phyloP scores from a whole-genome alignment of 2,888 invertebrate species.

The Drosophila austrosaltans region DNA sequence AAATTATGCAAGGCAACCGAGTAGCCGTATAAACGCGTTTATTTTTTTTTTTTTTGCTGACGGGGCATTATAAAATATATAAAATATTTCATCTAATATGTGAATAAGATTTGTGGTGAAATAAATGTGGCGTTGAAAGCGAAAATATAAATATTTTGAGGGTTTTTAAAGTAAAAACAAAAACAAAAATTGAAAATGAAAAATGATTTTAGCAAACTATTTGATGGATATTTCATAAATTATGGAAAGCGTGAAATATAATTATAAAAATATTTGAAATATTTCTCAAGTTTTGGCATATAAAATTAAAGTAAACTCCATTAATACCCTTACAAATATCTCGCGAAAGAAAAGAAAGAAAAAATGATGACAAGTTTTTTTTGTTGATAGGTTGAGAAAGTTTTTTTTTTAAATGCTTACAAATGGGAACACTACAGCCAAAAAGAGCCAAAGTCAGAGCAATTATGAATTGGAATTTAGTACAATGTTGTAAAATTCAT shows the following conservation, averaged over 20 bases:
- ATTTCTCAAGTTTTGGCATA: too few relatives aligned
- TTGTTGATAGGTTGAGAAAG: not conserved
- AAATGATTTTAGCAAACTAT: not conserved
- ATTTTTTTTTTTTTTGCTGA: constrained; percentile 28
- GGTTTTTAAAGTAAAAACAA: not conserved
- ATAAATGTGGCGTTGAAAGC: constrained; percentile 32
- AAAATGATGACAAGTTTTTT: not conserved
- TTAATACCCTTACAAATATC: too few relatives aligned
- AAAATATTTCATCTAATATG: constrained; percentile 49
- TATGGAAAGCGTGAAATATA: not conserved
- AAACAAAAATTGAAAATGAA: not conserved
- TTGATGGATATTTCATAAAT: not conserved
- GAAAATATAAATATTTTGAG: constrained; percentile 13
- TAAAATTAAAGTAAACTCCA: too few relatives aligned
- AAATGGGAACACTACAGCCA: too few relatives aligned
- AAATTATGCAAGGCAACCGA: constrained; percentile 62
- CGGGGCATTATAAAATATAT: constrained; percentile 41
- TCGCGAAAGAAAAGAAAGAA: not conserved
- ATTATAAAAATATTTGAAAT: too few relatives aligned
- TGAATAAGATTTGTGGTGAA: constrained; percentile 48
- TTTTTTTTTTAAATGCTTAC: not conserved
- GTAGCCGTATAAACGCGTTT: constrained; percentile 45
- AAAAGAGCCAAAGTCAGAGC: not conserved
- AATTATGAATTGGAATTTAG: not conserved
- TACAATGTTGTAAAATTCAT: not conserved